Evolutionary conservation across 2,113 vertebrate genomes (phyloP).

Genomic region (Lathamus discolor): DNA sequence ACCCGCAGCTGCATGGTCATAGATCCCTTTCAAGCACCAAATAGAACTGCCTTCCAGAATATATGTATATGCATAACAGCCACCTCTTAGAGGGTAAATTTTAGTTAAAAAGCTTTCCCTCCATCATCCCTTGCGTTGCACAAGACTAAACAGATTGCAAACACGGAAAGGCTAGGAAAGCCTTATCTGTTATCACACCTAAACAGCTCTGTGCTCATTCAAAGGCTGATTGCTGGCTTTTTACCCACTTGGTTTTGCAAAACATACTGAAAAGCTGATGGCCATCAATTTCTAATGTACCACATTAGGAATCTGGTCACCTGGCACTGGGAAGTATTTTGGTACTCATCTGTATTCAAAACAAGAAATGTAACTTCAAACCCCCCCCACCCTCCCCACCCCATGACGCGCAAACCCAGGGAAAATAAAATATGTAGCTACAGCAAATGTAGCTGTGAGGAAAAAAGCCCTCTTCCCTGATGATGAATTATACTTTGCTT

Average conservation of each 20-base stretch:
- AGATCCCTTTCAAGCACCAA: background rate
- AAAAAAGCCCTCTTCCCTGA: constrained; percentile 25
- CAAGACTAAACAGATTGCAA: background rate
- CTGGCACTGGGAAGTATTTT: background rate
- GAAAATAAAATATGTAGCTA: constrained; percentile 10
- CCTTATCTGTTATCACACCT: background rate
- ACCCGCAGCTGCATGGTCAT: background rate
- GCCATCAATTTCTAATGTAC: background rate
- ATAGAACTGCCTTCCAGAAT: background rate
- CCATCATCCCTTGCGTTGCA: background rate
- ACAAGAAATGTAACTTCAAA: background rate
- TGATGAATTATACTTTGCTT: constrained; percentile 39
- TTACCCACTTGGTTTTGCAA: background rate
- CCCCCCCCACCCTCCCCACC: too few relatives aligned
- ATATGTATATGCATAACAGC: background rate
- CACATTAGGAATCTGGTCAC: background rate
- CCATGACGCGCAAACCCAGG: background rate
- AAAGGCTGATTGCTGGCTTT: background rate
- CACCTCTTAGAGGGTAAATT: background rate
- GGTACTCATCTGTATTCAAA: background rate
- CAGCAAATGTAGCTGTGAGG: background rate
- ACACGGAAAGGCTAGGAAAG: background rate
- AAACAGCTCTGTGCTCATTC: background rate
- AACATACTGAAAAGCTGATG: accelerated
- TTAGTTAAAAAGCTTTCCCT: background rate